Base-by-base conservation (phyloP, 1,140 invertebrate genomes). In the Nasonia vitripennis region DNA sequence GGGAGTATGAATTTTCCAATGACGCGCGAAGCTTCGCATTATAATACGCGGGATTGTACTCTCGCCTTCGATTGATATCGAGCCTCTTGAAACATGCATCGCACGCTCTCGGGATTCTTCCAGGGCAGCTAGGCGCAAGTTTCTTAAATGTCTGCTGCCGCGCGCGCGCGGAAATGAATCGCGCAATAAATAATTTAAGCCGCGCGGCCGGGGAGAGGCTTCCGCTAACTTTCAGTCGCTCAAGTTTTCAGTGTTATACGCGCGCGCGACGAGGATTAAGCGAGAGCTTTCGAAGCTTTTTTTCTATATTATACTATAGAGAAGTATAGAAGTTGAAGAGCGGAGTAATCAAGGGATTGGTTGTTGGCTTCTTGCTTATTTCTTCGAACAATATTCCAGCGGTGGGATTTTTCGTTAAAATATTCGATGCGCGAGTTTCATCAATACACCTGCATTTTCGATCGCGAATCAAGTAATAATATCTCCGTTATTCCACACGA, bases 151-250 rank as follows among this genome's bases (percentile, higher is more conserved):
- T 86, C 86, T 87, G 81, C 45, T 55, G 73, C 41, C 41, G 41
- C 87, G 41, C 51, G 41, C 51, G 87, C 78, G 82, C 51, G 67
- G 9, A 80, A 85, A 85, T 81, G 78, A 71, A 88, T 87, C 84
- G 70, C 45, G 71, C 78, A 86, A 89, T 90, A 89, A 90, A 90
- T 90, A 90, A 89, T 89, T 88, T 89, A 88, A 84, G 74, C n/a
- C 41, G 31, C 41, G 31, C 68, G 68, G 41, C 1, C 14, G 20
- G 55, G 5, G 20, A 20, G 17, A n/a, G 55, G 62, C 23, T 79
- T 79, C 20, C 20, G 75, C 77, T 67, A 86, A 87, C 79, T 87
- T 87, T 88, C 88, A 90, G 88, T 90, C 89, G 88, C 89, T 87
- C 84, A 89, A 89, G 84, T 87, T 87, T 88, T 68, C 82, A 87